These are phyloP conservation scores for Hetaerina americana DNA, from an alignment of 1,140 invertebrate genomes.

Conservation along the genomic window DNA sequence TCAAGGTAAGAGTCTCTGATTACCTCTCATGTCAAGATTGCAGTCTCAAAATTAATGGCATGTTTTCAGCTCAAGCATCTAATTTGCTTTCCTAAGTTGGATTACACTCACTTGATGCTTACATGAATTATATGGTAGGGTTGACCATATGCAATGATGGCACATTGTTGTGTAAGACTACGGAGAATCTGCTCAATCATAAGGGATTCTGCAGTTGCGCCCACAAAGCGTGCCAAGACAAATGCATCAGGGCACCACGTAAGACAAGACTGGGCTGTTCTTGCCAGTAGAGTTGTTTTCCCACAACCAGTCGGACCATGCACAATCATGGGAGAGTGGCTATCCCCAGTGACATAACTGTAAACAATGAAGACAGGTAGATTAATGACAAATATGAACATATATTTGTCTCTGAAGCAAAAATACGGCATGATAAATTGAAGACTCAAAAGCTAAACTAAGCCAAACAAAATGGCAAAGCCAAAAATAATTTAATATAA, in stretches of 20 bases:
- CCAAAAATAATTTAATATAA: too few relatives aligned
- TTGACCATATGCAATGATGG: slow-evolving; percentile 42
- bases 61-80: too few relatives aligned
- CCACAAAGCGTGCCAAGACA: slow-evolving; percentile 45
- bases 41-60: too few relatives aligned
- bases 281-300: slow-evolving; percentile 61
- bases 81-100: not conserved
- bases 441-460: too few relatives aligned
- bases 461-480: too few relatives aligned
- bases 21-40: too few relatives aligned
- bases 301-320: slow-evolving; percentile 65
- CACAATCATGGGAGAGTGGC: slow-evolving; percentile 48
- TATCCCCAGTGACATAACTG: slow-evolving; percentile 51
- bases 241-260: slow-evolving; percentile 51
- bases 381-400: too few relatives aligned
- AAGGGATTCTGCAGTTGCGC: slow-evolving; percentile 49
- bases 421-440: too few relatives aligned
- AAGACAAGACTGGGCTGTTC: slow-evolving; percentile 48
- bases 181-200: slow-evolving; percentile 48
- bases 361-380: too few relatives aligned
- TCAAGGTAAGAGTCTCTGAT: too few relatives aligned
- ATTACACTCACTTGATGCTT: slow-evolving; percentile 21
- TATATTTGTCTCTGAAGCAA: too few relatives aligned
- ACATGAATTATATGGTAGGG: slow-evolving; percentile 44
- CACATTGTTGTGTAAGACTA: slow-evolving; percentile 52